Base-by-base conservation (phyloP, 2,888 invertebrate genomes). In the Thera britannica region DNA sequence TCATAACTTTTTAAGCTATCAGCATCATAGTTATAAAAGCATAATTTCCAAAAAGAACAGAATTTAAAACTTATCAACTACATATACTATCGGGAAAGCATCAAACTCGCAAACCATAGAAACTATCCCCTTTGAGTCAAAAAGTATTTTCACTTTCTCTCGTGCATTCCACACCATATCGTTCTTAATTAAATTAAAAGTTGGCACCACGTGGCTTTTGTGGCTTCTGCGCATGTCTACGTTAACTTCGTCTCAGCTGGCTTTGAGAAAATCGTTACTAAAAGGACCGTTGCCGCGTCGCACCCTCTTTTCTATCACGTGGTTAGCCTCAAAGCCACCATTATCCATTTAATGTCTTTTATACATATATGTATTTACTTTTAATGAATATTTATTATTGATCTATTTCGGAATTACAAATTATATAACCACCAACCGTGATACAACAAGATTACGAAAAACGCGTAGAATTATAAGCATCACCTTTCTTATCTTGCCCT, bases 221-320 rank as follows among this genome's bases (percentile, higher is more conserved):
- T 54, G 49, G 55, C 68, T 72, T 84, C 51, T 89, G 92, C 93
- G 93, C 93, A 93, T 83, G 92, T 84, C 85, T 76, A 82, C 79
- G 72, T 63, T 74, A 66, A 58, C 68, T 67, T 78, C 79, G 82
- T 79, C 87, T 88, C 92, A 93, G 93, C 92, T 92, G 93, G 85
- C 81, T 84, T 81, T 81, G 77, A 81, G 90, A 93, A 93, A 93
- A 93, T 93, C 92, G 92, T 93, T 93, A 92, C 85, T 82, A 75
- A 60, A 60, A 51, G 80, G 77, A 78, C 78, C 79, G 79, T 78
- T 23, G 44, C 12, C 84, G 83, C 41, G 57, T 44, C 84, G 83
- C 83, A 79, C 81, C 82, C 79, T 81, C 81, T 77, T 83, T 79
- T 71, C 58, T 69, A 75, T 82, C 87, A 88, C 86, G 83, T 89